phyloP scores from a whole-genome alignment of 2,113 vertebrate species.

The Columba livia region DNA sequence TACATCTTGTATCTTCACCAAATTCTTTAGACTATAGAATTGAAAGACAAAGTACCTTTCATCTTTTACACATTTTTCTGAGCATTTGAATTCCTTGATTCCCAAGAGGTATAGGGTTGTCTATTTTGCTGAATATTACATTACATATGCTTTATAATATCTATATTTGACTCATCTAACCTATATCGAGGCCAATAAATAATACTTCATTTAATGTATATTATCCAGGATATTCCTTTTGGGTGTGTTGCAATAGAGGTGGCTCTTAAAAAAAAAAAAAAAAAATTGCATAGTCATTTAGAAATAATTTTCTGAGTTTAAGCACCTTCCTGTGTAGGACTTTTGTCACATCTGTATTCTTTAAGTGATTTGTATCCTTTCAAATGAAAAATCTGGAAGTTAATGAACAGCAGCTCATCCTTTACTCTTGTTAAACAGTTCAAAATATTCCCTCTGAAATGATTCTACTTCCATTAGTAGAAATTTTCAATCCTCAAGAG shows the following conservation, averaged over 20 bases:
- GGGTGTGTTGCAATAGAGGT: not conserved
- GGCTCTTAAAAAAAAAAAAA: not conserved
- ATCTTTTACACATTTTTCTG: not conserved
- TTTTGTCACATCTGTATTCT: slow-evolving; percentile 4
- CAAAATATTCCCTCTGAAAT: slow-evolving; percentile 63
- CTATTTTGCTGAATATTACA: not conserved
- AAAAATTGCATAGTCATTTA: not conserved
- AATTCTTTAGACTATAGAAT: not conserved
- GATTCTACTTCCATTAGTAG: slow-evolving; percentile 28
- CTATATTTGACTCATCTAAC: not conserved
- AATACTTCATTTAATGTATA: not conserved
- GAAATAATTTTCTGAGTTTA: slow-evolving; percentile 21
- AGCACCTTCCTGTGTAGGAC: not conserved
- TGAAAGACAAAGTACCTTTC: not conserved
- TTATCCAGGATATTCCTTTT: not conserved
- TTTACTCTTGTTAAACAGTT: slow-evolving; percentile 37
- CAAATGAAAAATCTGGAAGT: slow-evolving; percentile 18
- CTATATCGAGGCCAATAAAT: not conserved
- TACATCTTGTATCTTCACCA: not conserved
- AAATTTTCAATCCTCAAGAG: slow-evolving; percentile 23
- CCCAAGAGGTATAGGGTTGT: not conserved
- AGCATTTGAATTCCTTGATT: not conserved
- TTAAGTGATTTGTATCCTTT: slow-evolving; percentile 41
- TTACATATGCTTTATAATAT: not conserved
- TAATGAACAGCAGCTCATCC: slow-evolving; percentile 33